Evolutionary conservation across 2,113 vertebrate genomes (phyloP).

Genomic region (Aythya baeri): DNA sequence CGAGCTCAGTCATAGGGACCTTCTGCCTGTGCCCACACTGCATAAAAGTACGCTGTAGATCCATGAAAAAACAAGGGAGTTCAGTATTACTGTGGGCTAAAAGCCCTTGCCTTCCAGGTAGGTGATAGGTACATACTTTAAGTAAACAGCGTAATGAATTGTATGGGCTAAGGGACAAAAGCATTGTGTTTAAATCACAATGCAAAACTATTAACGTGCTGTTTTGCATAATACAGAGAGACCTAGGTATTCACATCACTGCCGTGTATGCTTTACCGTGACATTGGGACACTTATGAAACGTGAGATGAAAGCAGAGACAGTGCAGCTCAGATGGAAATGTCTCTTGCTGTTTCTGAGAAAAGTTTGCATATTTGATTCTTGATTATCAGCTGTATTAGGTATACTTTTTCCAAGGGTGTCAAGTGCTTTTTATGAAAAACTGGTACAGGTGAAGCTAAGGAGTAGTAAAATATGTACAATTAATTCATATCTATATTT

Average conservation of each 20-base stretch:
- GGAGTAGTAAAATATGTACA: neutral
- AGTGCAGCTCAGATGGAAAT: neutral
- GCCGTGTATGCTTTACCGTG: neutral
- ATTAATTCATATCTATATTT: neutral
- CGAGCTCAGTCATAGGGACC: neutral
- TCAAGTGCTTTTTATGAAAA: neutral
- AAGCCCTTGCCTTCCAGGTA: neutral
- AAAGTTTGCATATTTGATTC: neutral
- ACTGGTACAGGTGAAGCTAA: neutral
- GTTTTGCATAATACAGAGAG: neutral
- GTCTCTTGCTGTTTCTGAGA: neutral
- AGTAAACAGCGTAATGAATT: slow-evolving; percentile 13
- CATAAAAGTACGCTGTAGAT: slow-evolving; percentile 10
- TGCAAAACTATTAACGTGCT: slow-evolving; percentile 22
- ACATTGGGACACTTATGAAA: neutral
- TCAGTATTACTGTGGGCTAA: neutral
- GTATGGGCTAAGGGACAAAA: neutral
- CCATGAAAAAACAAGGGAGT: neutral
- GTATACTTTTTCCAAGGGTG: neutral
- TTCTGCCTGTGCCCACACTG: neutral
- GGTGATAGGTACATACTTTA: neutral
- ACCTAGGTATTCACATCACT: neutral
- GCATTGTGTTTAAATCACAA: neutral
- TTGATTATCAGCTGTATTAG: neutral
- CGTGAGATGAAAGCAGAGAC: neutral